Percentiles rank a stretch among this genome's conserved stretches.
Conservation (phyloP, 2,888 invertebrate species). For the Drosophila rubida region DNA sequence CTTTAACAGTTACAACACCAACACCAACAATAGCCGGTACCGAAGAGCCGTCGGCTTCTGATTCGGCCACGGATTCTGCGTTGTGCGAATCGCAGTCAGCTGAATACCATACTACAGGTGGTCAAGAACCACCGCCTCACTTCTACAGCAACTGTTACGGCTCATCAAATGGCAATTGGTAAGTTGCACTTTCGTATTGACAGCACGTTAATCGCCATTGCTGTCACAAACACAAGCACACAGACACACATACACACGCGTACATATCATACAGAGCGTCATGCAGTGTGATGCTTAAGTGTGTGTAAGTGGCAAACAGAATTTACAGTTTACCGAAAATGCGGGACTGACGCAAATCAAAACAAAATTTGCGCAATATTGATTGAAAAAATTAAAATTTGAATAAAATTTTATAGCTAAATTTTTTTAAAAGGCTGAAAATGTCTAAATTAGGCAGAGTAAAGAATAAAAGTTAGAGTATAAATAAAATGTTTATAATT, state of each 20-base stretch:
- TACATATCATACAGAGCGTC: too few species aligned
- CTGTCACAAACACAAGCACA: not conserved
- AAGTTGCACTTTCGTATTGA: constrained; percentile 12
- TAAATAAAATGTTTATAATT: too few species aligned
- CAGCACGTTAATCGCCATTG: not conserved
- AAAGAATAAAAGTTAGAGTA: too few species aligned
- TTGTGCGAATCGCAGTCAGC: not conserved
- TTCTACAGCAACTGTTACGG: constrained; percentile 3
- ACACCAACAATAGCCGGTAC: constrained; percentile 32
- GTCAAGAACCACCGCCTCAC: constrained; percentile 20
- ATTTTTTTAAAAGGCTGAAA: too few species aligned
- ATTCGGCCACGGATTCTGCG: constrained; percentile 26
- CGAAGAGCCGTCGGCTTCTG: constrained; percentile 23
- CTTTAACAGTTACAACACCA: constrained; percentile 8
- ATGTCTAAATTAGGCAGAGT: too few species aligned
- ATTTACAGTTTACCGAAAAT: too few species aligned
- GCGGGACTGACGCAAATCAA: too few species aligned
- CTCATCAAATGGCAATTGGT: constrained; percentile 31
- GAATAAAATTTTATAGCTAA: too few species aligned
- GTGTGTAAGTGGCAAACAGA: too few species aligned
- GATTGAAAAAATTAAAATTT: too few species aligned
- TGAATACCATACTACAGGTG: constrained; percentile 36
- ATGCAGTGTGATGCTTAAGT: constrained; percentile 1
- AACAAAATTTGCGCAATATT: too few species aligned
- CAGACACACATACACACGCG: not conserved